phyloP scores from a whole-genome alignment of 2,797 vertebrate species.

The Argentina silus region DNA sequence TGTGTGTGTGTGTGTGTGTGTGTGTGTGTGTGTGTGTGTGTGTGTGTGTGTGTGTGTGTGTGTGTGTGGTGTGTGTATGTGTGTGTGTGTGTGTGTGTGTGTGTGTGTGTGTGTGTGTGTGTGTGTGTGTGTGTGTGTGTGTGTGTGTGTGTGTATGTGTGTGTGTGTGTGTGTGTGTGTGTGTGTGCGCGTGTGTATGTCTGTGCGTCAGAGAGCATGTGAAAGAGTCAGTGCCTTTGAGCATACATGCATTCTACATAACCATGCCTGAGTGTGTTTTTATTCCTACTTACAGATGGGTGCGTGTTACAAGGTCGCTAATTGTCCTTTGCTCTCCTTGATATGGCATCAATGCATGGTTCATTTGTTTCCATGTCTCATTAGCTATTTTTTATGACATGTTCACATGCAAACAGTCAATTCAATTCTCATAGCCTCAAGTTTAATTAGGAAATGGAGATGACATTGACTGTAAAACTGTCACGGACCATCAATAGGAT shows the following conservation, averaged over 20 bases:
- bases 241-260: constrained; percentile 27
- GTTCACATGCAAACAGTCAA: neutral
- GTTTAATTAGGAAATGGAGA: constrained; percentile 48
- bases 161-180: neutral
- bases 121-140: constrained; percentile 23
- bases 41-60: constrained; percentile 20
- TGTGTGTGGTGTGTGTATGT: neutral
- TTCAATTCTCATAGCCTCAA: constrained; percentile 31
- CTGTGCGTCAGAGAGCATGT: neutral
- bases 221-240: constrained; percentile 27
- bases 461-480: constrained; percentile 52
- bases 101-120: constrained; percentile 1
- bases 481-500: constrained; percentile 44
- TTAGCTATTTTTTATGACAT: constrained; percentile 46
- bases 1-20: constrained; percentile 25
- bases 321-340: neutral
- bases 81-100: constrained; percentile 8
- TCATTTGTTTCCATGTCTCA: constrained; percentile 51
- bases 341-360: constrained; percentile 22
- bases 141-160: neutral
- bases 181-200: constrained; percentile 14
- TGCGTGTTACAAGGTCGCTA: constrained; percentile 46
- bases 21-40: constrained; percentile 32
- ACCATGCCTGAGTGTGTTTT: constrained; percentile 36
- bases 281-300: constrained; percentile 18